Conservation (phyloP, 2,797 vertebrate genomes). For the Notolepis coatsorum region DNA sequence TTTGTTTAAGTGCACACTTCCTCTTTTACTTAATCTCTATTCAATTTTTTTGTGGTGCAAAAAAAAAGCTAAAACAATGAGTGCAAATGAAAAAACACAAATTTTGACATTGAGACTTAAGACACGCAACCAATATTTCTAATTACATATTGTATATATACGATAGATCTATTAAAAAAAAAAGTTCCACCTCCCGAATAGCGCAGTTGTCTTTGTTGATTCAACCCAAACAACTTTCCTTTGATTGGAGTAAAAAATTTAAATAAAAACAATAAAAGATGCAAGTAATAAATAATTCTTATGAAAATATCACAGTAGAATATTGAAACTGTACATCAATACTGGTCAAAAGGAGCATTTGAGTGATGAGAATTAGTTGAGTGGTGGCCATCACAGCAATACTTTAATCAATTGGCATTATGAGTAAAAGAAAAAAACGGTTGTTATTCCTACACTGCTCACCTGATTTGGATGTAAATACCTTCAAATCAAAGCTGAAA, state of each 20-base stretch:
- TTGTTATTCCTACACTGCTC: too few species aligned
- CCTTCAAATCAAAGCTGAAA: too few species aligned
- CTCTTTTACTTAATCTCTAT: conserved; percentile 17
- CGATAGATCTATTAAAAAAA: too few species aligned
- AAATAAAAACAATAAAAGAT: conserved; percentile 24
- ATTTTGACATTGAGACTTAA: conserved; percentile 60
- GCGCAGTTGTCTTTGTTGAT: conserved; percentile 27
- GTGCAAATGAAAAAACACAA: conserved; percentile 70
- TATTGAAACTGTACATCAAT: conserved; percentile 79
- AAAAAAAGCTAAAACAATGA: conserved; percentile 75
- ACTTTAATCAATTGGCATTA: conserved; percentile 79
- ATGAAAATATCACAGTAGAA: conserved; percentile 58
- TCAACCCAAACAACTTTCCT: conserved; percentile 22
- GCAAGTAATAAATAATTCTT: conserved; percentile 52
- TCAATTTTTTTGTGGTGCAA: conserved; percentile 72
- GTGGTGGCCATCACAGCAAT: conserved; percentile 52
- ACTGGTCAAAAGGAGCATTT: conserved; percentile 71
- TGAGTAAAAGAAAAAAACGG: conserved; percentile 46
- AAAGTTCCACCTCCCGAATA: conserved; percentile 32
- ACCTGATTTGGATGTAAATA: too few species aligned
- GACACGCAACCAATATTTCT: conserved; percentile 18
- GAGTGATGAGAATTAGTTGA: conserved; percentile 32
- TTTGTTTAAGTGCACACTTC: conserved; percentile 53
- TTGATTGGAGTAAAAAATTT: conserved; percentile 40
- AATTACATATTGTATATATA: conserved; percentile 41